Percentiles rank a stretch among this genome's conserved stretches.
phyloP scores from a whole-genome alignment of 1,140 invertebrate species.

The Mactra quadrangularis region DNA sequence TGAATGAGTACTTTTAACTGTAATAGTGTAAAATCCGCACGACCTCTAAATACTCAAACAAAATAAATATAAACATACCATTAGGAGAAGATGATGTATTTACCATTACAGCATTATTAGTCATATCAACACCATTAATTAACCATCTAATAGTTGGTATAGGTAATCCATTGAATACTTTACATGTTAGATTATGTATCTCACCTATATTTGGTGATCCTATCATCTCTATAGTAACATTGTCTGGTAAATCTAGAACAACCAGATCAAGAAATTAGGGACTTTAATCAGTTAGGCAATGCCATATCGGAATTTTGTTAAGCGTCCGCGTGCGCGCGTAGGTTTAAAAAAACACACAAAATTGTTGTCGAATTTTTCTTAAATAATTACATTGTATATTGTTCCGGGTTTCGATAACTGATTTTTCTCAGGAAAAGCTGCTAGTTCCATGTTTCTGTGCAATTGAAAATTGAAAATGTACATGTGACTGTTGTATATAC shows the following conservation, averaged over 20 bases:
- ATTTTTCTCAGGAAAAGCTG: too few relatives aligned
- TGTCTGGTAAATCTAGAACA: conserved; percentile 44
- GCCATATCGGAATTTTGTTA: too few relatives aligned
- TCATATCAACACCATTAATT: conserved; percentile 43
- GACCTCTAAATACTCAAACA: too few relatives aligned
- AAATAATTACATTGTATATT: too few relatives aligned
- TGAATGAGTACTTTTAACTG: too few relatives aligned
- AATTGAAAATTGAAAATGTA: background rate
- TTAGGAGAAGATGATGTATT: background rate
- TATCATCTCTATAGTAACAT: conserved; percentile 14
- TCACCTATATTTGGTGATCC: conserved; percentile 29
- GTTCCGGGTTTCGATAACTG: too few relatives aligned
- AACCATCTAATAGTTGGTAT: conserved; percentile 30
- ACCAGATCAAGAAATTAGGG: background rate
- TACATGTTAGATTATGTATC: conserved; percentile 55
- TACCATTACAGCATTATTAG: background rate
- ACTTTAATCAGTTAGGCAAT: background rate
- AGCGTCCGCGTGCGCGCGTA: too few relatives aligned
- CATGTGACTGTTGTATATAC: too few relatives aligned
- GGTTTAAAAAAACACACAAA: background rate
- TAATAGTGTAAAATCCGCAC: too few relatives aligned
- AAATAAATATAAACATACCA: too few relatives aligned
- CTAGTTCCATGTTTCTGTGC: background rate
- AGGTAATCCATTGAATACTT: conserved; percentile 35
- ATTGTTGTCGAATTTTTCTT: too few relatives aligned